Conservation (phyloP, 2,113 vertebrate species). For the Macquaria australasica region DNA sequence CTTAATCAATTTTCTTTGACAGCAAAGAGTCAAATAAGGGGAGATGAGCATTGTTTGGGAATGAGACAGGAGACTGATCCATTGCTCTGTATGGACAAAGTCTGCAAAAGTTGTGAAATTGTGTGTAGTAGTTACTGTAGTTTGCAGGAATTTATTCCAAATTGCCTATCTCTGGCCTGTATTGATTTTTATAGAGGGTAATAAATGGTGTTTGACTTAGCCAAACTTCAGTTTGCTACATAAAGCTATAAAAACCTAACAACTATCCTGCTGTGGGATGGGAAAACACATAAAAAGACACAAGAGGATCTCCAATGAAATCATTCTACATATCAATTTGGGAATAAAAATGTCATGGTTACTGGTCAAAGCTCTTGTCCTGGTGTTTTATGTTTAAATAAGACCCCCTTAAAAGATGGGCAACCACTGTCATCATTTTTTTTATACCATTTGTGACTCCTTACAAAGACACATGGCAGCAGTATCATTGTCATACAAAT, state of each 20-base stretch:
- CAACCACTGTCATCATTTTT: neutral
- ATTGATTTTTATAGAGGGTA: conserved; percentile 11
- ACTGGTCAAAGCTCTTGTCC: neutral
- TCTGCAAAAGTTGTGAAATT: neutral
- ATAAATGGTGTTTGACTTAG: conserved; percentile 30
- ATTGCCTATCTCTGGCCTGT: neutral
- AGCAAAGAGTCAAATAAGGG: neutral
- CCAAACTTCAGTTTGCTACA: conserved; percentile 19
- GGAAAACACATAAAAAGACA: conserved; percentile 24
- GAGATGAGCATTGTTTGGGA: neutral
- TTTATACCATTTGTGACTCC: neutral
- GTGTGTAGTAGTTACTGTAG: neutral
- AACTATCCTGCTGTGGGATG: conserved; percentile 20
- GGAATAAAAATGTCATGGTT: conserved; percentile 12
- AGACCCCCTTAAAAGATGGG: neutral
- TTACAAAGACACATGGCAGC: neutral
- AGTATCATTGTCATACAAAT: neutral
- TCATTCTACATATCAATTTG: conserved; percentile 8
- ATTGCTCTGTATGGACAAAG: neutral
- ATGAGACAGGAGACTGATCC: neutral
- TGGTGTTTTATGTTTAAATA: neutral
- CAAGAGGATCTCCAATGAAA: conserved; percentile 14
- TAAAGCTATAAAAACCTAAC: conserved; percentile 28
- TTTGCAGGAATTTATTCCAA: neutral
- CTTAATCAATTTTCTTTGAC: neutral